Percentiles rank a stretch among this genome's conserved stretches.
These are phyloP conservation scores for Osmerus mordax DNA, from an alignment of 2,113 vertebrate species.

Conservation along the genomic window DNA sequence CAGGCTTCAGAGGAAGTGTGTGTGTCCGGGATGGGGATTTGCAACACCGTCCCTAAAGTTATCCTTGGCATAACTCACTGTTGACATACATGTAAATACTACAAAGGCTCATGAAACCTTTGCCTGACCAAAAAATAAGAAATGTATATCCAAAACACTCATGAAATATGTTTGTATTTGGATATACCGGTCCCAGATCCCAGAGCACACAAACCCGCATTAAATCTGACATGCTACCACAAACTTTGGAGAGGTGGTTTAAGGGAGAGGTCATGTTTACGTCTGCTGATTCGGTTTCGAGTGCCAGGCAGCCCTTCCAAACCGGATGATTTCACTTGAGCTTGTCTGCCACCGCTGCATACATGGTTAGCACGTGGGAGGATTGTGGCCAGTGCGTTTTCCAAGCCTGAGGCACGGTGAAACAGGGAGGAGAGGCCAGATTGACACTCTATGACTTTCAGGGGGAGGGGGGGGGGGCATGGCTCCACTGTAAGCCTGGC, in stretches of 20 bases:
- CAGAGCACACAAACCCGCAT: background rate
- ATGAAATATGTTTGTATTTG: background rate
- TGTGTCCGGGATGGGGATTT: too few relatives aligned
- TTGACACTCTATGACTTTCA: background rate
- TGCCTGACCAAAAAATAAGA: background rate
- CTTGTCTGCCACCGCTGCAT: background rate
- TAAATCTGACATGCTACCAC: background rate
- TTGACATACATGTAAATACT: background rate
- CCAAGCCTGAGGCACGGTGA: background rate
- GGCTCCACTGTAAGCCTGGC: background rate
- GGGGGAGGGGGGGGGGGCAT: background rate
- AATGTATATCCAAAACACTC: background rate
- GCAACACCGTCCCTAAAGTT: too few relatives aligned
- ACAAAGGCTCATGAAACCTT: too few relatives aligned
- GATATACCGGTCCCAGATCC: background rate
- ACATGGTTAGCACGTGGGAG: slow-evolving; percentile 1
- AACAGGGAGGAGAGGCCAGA: background rate
- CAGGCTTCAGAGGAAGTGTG: background rate
- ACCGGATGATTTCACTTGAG: slow-evolving; percentile 3
- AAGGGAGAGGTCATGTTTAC: slow-evolving; percentile 14
- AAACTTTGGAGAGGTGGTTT: background rate
- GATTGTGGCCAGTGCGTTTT: background rate
- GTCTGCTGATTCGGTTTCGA: background rate
- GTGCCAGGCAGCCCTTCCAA: slow-evolving; percentile 12
- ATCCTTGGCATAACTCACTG: background rate